Evolutionary conservation across 1,140 invertebrate genomes (phyloP).

Genomic region (Achroia grisella): DNA sequence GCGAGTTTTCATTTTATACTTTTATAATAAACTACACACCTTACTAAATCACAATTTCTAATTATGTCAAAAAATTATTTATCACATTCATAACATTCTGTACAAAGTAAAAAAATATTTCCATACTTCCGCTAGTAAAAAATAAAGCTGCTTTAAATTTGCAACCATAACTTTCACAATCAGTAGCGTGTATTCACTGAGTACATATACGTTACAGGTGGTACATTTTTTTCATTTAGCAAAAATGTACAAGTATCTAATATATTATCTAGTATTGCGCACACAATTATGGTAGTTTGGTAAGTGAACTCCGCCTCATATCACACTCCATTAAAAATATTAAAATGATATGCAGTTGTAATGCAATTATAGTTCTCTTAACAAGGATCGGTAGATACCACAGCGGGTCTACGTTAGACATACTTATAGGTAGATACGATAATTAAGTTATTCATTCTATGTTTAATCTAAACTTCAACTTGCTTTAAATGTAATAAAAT

Average conservation of each 20-base stretch:
- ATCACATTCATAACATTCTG: constrained; percentile 70
- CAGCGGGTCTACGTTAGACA: constrained; percentile 17
- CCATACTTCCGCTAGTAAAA: constrained; percentile 58
- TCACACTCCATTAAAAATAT: constrained; percentile 17
- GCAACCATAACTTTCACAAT: constrained; percentile 22
- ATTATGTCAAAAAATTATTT: constrained; percentile 69
- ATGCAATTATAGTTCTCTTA: constrained; percentile 8
- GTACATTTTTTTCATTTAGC: constrained; percentile 11
- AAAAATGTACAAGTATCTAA: constrained; percentile 16
- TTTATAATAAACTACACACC: constrained; percentile 61
- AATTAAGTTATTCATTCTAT: constrained; percentile 52
- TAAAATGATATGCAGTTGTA: constrained; percentile 34
- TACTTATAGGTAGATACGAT: constrained; percentile 54
- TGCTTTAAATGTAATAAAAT: constrained; percentile 60
- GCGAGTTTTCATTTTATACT: constrained; percentile 47
- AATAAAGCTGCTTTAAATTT: constrained; percentile 46
- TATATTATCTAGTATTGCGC: constrained; percentile 8
- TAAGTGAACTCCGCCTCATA: constrained; percentile 4
- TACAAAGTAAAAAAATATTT: constrained; percentile 71
- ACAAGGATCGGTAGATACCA: constrained; percentile 2
- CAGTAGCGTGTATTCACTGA: not conserved
- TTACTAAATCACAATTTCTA: constrained; percentile 69
- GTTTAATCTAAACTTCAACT: constrained; percentile 51
- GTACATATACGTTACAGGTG: not conserved
- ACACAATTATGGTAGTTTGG: not conserved